Evolutionary conservation across 1,140 invertebrate species (phyloP).

Genomic region (Melanaphis sacchari): DNA sequence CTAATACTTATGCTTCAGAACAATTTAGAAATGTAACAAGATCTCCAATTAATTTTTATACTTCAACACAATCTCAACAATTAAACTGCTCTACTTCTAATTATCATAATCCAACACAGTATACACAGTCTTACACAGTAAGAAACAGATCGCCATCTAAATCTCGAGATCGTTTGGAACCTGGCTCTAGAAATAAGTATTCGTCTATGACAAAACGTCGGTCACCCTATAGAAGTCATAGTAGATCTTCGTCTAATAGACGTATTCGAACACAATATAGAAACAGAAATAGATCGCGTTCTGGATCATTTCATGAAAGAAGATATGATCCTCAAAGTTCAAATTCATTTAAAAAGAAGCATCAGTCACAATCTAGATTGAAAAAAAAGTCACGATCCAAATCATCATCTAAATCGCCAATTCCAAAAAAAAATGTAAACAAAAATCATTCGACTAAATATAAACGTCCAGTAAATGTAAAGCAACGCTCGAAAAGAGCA

Average conservation of each 20-base stretch:
- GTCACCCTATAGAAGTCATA: no score
- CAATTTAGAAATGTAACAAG: no score
- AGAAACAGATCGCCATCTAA: no score
- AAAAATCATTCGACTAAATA: no score
- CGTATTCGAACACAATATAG: neutral
- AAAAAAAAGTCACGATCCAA: neutral
- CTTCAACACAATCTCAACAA: neutral
- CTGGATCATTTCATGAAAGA: neutral
- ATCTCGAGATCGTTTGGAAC: neutral
- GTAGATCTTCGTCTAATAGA: no score
- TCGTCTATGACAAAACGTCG: neutral
- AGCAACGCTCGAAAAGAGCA: no score
- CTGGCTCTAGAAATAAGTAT: neutral
- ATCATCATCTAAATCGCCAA: neutral
- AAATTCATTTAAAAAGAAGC: neutral
- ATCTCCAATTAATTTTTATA: no score
- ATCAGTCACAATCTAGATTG: neutral
- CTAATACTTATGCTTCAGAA: neutral
- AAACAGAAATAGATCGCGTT: neutral
- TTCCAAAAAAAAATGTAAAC: neutral
- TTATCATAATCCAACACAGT: no score
- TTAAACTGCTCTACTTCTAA: no score
- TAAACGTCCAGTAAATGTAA: no score
- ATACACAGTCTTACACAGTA: no score
- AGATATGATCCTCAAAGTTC: neutral